Evolutionary conservation across 2,113 vertebrate genomes (phyloP).

Genomic region (Atherinomorus stipes): DNA sequence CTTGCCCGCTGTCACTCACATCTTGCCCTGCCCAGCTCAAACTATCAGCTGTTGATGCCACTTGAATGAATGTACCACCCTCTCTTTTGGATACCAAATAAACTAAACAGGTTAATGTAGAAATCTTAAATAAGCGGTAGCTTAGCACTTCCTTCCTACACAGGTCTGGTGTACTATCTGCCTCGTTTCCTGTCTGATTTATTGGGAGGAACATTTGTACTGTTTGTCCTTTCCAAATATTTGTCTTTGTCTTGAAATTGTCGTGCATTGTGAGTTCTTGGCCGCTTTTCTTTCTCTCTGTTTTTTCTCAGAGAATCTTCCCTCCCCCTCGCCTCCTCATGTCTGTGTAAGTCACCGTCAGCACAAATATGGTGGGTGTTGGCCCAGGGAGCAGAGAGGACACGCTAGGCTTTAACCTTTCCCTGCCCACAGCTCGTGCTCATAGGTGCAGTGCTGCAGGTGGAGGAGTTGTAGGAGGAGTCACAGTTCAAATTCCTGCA

Average conservation of each 20-base stretch:
- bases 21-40: constrained; percentile 37
- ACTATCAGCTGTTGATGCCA: constrained; percentile 18
- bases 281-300: not conserved
- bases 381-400: constrained; percentile 40
- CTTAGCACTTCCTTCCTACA: too few species aligned
- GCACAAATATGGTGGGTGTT: constrained; percentile 68
- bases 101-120: not conserved
- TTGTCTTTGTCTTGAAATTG: not conserved
- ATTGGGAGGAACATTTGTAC: not conserved
- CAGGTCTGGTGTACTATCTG: too few species aligned
- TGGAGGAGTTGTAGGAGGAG: constrained; percentile 22
- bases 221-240: constrained; percentile 5
- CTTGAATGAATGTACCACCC: not conserved
- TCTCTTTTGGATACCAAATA: not conserved
- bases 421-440: constrained; percentile 8
- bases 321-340: constrained; percentile 12
- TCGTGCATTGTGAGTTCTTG: constrained; percentile 1
- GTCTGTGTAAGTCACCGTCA: constrained; percentile 51
- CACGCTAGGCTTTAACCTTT: constrained; percentile 38
- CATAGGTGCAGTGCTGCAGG: constrained; percentile 10
- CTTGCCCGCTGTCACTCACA: not conserved
- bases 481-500: not conserved
- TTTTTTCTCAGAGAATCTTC: constrained; percentile 20
- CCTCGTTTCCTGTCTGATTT: not conserved
- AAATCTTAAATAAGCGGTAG: not conserved